Conservation (phyloP, 1,140 invertebrate genomes). For the Reticulitermes speratus region DNA sequence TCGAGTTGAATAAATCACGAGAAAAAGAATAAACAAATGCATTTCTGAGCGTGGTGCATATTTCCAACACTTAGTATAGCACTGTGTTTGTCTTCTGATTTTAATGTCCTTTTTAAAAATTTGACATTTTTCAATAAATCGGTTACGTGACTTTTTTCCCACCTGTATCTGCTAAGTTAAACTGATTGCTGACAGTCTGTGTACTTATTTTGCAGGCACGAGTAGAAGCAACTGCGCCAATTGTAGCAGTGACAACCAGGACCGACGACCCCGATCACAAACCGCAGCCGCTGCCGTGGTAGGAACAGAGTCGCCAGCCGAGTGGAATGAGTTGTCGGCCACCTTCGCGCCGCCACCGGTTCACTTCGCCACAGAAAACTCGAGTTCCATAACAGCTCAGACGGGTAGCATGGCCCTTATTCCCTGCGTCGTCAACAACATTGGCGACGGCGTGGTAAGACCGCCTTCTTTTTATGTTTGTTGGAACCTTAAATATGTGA, state of each 20-base stretch:
- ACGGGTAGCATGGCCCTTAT: conserved; percentile 77
- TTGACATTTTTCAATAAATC: too few species aligned
- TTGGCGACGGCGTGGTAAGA: conserved; percentile 83
- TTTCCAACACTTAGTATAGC: too few species aligned
- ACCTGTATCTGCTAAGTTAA: too few species aligned
- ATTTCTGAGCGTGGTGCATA: too few species aligned
- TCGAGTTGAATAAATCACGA: too few species aligned
- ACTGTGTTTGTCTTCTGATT: too few species aligned
- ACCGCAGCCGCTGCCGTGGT: background rate
- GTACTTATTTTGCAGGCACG: background rate
- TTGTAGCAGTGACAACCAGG: background rate
- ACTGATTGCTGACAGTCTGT: background rate
- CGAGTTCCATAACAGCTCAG: conserved; percentile 74
- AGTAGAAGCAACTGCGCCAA: background rate
- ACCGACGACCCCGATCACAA: background rate
- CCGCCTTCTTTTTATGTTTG: background rate
- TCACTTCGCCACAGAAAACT: conserved; percentile 75
- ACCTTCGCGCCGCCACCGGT: conserved; percentile 22
- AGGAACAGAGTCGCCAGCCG: background rate
- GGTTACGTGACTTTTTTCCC: too few species aligned
- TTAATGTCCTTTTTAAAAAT: too few species aligned
- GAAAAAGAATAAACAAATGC: too few species aligned
- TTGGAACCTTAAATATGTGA: background rate
- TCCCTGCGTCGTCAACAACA: conserved; percentile 78
- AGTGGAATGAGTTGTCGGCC: background rate